Percentiles rank a stretch among this genome's conserved stretches.
phyloP scores from a whole-genome alignment of 2,797 vertebrate genomes.

The Ispidina picta region DNA sequence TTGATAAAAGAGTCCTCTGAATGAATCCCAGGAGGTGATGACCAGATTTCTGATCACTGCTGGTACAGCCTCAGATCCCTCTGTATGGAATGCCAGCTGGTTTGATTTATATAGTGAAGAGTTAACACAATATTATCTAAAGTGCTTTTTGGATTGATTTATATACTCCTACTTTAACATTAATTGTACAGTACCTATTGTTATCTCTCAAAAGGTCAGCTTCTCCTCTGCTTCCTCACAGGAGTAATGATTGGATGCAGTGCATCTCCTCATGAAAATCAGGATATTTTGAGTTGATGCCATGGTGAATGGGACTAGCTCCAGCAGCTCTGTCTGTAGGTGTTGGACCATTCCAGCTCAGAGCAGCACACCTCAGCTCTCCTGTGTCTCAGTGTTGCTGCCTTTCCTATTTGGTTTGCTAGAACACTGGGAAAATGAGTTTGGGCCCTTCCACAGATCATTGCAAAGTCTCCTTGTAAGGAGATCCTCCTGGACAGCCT shows the following conservation, averaged over 20 bases:
- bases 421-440: not conserved
- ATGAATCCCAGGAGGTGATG: not conserved
- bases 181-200: constrained; percentile 49
- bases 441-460: not conserved
- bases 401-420: not conserved
- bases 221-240: constrained; percentile 58
- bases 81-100: not conserved
- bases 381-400: not conserved
- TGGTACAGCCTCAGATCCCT: not conserved
- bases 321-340: not conserved
- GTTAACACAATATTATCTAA: constrained; percentile 46
- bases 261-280: not conserved
- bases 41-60: constrained; percentile 26
- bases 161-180: constrained; percentile 45
- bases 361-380: not conserved
- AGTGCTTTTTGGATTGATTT: constrained; percentile 60
- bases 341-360: not conserved
- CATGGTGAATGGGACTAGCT: not conserved
- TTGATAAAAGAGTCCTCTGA: constrained; percentile 18
- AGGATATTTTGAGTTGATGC: not conserved
- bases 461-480: not conserved
- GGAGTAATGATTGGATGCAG: constrained; percentile 40
- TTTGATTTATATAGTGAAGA: constrained; percentile 33
- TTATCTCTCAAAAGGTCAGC: constrained; percentile 56
- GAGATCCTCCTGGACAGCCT: not conserved